Base-by-base conservation (phyloP, 2,113 vertebrate species). In the Mastomys coucha region DNA sequence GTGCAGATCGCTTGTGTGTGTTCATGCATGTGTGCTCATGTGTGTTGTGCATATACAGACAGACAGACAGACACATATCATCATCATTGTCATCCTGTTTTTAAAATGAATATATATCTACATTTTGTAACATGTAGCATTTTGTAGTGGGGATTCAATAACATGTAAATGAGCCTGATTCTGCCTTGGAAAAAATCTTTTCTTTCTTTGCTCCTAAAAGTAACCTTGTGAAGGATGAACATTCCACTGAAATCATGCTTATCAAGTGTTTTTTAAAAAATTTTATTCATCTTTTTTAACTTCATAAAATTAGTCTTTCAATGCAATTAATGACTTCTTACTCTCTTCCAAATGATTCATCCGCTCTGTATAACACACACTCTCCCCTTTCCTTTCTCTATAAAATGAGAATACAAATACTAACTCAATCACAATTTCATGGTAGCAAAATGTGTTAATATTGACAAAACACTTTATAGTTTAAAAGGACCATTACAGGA, bases 391-490 rank as follows among this genome's bases (percentile, higher is more conserved):
- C 12, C 2, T 73, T 42, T 72, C 45, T 95, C 75, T 90, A 78
- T 91, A 93, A 91, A 91, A 96, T 78, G 33, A 24, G 22, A 91
- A 91, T 93, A 90, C 4, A 95, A 65, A n/a, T 19, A 94, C 51
- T 94, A 97, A 93, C 10, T 96, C 73, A 94, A 91, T 75, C 82
- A 89, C 2, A 17, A 3, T 88, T 93, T 96, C 90, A 85, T 78
- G 65, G 22, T 88, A 33, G 28, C 84, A 91, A 89, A 39, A 84
- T 86, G 33, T 24, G 26, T 78, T 94, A 91, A 94, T 91, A 94
- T 60, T 94, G 88, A 95, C 84, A 95, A 97, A 96, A 88, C 58
- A 92, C 53, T 82, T 96, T 90, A 65, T 58, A 75, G 51, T 96
- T 95, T 93, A 85, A 95, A 97, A 93, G 49, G 56, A 69, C 13